phyloP scores from a whole-genome alignment of 2,113 vertebrate genomes.

The Leiothrix lutea region DNA sequence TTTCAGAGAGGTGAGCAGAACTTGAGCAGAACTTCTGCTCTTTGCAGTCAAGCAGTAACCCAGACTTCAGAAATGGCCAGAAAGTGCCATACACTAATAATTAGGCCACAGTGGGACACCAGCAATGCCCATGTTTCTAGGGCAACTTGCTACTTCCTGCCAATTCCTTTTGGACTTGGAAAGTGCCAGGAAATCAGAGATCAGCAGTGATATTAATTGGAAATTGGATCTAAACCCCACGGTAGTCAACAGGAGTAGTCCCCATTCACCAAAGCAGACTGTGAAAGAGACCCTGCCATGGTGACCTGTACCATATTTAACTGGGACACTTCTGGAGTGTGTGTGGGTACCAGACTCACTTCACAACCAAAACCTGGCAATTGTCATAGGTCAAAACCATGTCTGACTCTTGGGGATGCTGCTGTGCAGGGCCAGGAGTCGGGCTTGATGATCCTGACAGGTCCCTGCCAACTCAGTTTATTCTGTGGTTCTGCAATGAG shows the following conservation, averaged over 20 bases:
- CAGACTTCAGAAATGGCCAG: neutral
- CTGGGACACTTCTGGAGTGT: neutral
- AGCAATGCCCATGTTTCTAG: neutral
- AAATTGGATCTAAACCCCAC: neutral
- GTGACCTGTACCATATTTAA: neutral
- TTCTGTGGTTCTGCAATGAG: neutral
- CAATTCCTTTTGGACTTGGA: neutral
- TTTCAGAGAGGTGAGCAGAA: neutral
- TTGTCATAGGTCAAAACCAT: neutral
- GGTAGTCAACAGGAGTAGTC: neutral
- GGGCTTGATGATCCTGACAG: fast-evolving
- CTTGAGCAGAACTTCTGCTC: neutral
- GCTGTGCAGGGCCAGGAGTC: neutral
- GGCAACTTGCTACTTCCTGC: neutral
- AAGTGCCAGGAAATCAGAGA: neutral
- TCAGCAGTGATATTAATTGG: neutral
- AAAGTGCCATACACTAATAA: neutral
- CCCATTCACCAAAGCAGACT: neutral
- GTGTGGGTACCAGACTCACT: neutral
- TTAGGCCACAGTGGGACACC: neutral
- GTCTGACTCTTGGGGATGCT: neutral
- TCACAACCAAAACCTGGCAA: neutral
- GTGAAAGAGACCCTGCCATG: neutral
- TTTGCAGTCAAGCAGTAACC: neutral
- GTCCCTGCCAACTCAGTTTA: neutral